Conservation (phyloP, 2,797 vertebrate species). For the Parambassis ranga region DNA sequence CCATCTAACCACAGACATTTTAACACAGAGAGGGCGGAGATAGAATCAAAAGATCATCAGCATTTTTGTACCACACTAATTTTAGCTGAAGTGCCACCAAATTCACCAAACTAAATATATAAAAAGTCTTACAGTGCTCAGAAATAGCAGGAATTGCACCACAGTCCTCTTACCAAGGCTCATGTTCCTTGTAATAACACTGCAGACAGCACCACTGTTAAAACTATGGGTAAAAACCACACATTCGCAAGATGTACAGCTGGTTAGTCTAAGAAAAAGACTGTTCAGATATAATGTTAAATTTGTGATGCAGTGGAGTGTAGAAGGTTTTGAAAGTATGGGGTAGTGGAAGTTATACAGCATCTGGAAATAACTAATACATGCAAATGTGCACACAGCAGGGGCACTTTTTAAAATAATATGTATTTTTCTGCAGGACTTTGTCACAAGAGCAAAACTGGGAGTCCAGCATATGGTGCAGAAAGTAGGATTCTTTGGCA, state of each 20-base stretch:
- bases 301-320: neutral
- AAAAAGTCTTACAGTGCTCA: neutral
- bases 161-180: neutral
- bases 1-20: conserved; percentile 40
- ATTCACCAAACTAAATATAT: conserved; percentile 4
- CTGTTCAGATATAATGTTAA: conserved; percentile 4
- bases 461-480: conserved; percentile 97
- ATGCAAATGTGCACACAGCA: neutral
- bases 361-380: neutral
- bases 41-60: conserved; percentile 13
- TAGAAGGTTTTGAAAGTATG: neutral
- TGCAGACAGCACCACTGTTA: conserved; percentile 16
- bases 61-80: conserved; percentile 16
- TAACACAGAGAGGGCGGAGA: neutral
- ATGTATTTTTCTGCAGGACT: conserved; percentile 87
- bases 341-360: neutral
- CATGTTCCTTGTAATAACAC: conserved; percentile 26
- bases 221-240: conserved; percentile 7
- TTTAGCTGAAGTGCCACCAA: conserved; percentile 19
- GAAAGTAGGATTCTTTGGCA: conserved; percentile 97
- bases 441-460: conserved; percentile 92
- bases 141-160: conserved; percentile 30
- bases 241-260: neutral
- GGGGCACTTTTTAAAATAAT: neutral
- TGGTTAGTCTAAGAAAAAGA: conserved; percentile 18